phyloP scores from a whole-genome alignment of 2,888 invertebrate genomes.

The Torymus texanus region DNA sequence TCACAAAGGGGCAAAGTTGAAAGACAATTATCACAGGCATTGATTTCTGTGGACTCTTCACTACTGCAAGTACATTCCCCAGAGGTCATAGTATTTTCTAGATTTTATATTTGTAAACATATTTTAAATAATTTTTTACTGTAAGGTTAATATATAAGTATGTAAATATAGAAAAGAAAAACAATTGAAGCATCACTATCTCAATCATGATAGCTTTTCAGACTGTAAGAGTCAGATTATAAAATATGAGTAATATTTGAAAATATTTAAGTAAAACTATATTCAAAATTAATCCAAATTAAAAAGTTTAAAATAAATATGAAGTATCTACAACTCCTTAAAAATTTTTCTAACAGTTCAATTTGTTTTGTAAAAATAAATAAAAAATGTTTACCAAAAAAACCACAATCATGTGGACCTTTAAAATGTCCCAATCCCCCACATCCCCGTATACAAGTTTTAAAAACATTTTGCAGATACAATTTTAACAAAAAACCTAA shows the following conservation, averaged over 20 bases:
- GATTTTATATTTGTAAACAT: slow-evolving; percentile 43
- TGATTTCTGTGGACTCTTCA: slow-evolving; percentile 21
- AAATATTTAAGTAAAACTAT: neutral
- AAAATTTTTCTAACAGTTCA: slow-evolving; percentile 19
- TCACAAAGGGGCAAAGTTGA: neutral
- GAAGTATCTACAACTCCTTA: slow-evolving; percentile 28
- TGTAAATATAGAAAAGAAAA: slow-evolving; percentile 28
- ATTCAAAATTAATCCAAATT: slow-evolving; percentile 29
- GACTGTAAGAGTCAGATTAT: slow-evolving; percentile 18
- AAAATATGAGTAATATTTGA: neutral
- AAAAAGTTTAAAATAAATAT: slow-evolving; percentile 15
- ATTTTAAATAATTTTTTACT: slow-evolving; percentile 28
- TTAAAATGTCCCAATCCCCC: neutral
- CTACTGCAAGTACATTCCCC: slow-evolving; percentile 39
- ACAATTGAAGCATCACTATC: slow-evolving; percentile 26
- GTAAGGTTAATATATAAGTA: neutral
- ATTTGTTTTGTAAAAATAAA: slow-evolving; percentile 4
- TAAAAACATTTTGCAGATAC: slow-evolving; percentile 19
- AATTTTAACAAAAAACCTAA: neutral
- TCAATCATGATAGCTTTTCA: slow-evolving; percentile 26
- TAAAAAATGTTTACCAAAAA: slow-evolving; percentile 6
- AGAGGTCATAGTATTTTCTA: slow-evolving; percentile 44
- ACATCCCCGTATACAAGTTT: slow-evolving; percentile 8
- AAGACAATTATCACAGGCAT: neutral
- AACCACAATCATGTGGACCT: neutral